Conservation (phyloP, 2,888 invertebrate genomes). For the Clistopyga incitator region DNA sequence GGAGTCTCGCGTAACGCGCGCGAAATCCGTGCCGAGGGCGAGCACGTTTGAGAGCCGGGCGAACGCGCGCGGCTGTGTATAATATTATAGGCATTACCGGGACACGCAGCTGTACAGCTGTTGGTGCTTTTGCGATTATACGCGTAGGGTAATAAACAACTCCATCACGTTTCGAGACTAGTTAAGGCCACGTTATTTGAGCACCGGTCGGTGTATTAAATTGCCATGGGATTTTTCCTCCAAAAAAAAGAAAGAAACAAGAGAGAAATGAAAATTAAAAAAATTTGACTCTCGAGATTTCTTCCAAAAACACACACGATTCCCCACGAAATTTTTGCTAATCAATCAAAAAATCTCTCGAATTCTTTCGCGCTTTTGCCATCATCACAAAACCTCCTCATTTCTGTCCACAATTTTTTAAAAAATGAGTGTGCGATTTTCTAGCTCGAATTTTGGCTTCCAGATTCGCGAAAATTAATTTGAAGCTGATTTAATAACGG, state of each 20-base stretch:
- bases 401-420: too few relatives aligned
- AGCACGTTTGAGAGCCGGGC: slow-evolving; percentile 53
- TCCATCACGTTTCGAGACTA: slow-evolving; percentile 65
- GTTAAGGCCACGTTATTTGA: slow-evolving; percentile 48
- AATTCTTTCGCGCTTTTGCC: too few relatives aligned
- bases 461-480: too few relatives aligned
- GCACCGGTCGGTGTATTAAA: slow-evolving; percentile 23
- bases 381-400: too few relatives aligned
- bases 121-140: slow-evolving; percentile 52
- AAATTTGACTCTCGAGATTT: neutral
- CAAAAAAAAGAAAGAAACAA: slow-evolving; percentile 10
- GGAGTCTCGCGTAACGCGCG: slow-evolving; percentile 27
- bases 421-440: too few relatives aligned
- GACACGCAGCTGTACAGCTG: slow-evolving; percentile 8
- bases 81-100: slow-evolving; percentile 40
- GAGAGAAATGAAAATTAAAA: slow-evolving; percentile 4
- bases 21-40: slow-evolving; percentile 66
- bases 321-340: too few relatives aligned
- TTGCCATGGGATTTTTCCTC: neutral
- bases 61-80: slow-evolving; percentile 34
- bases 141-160: slow-evolving; percentile 60
- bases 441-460: too few relatives aligned
- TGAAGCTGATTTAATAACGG: too few relatives aligned
- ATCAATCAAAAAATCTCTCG: too few relatives aligned
- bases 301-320: too few relatives aligned